Conservation (phyloP, 2,797 vertebrate species). For the Choloepus didactylus region DNA sequence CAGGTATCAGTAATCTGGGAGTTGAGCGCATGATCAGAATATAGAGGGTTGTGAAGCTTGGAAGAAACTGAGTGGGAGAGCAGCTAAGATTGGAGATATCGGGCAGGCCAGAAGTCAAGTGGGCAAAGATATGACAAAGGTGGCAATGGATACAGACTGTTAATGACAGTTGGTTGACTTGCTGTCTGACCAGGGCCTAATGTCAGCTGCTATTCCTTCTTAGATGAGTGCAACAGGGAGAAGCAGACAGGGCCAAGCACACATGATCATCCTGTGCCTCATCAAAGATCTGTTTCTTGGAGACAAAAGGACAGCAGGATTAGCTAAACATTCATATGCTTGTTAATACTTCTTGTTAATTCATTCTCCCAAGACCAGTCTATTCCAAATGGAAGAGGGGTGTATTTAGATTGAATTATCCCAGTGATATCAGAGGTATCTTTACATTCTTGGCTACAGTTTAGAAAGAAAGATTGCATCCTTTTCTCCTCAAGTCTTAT, state of each 20-base stretch:
- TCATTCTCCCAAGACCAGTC: not conserved
- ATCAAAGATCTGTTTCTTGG: conserved; percentile 53
- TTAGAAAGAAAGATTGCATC: not conserved
- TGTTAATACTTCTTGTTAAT: conserved; percentile 39
- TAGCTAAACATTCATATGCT: not conserved
- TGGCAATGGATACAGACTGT: not conserved
- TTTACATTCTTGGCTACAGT: conserved; percentile 1
- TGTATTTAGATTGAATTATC: not conserved
- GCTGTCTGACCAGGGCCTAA: not conserved
- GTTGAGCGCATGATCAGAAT: conserved; percentile 8
- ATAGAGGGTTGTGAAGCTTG: not conserved
- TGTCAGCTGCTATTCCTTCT: not conserved
- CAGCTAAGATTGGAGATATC: not conserved
- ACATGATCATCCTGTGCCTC: not conserved
- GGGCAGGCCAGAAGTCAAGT: not conserved
- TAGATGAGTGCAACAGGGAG: conserved; percentile 14
- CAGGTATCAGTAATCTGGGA: conserved; percentile 65
- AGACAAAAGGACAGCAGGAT: conserved; percentile 56
- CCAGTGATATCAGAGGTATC: not conserved
- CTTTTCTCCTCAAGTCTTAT: not conserved
- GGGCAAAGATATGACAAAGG: not conserved
- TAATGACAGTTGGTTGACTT: not conserved
- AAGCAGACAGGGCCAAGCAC: not conserved
- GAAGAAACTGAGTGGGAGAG: not conserved
- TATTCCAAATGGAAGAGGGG: conserved; percentile 15